Base-by-base conservation (phyloP, 2,113 vertebrate species). In the Chitala chitala region DNA sequence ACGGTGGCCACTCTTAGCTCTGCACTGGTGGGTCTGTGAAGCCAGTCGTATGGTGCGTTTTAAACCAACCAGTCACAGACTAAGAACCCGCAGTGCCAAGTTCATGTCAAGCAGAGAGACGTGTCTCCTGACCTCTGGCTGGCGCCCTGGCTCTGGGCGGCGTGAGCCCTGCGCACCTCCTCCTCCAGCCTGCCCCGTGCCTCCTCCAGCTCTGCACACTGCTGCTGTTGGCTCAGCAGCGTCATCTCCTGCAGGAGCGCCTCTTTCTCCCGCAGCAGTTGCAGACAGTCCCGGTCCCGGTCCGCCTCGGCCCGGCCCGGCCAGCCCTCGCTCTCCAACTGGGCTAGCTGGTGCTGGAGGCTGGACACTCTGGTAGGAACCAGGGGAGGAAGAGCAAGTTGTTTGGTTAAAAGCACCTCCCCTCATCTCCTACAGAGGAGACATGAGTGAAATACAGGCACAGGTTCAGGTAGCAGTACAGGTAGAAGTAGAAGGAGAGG, bases 211-310 rank as follows among this genome's bases (percentile, higher is more conserved):
- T 96, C 94, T 0, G 83, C 86, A 0, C 90, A 83, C 69, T 91
- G 86, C 46, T 91, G 91, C 84, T 96, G 94, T 84, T 94, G 93
- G 75, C 93, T 92, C 80, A 96, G 91, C 78, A 96, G 89, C 80
- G 93, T 94, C 69, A 99, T 22, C 84, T 99, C 96, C 82, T 98
- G 96, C 77, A 98, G 90, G 22, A 99, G 91, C 5, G 95, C 94
- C 78, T 99, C 96, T 82, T 99, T 99, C 87, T 99, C 97, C 1
- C 94, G 93, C 86, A 98, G 89, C 61, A 99, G 93, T 90, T 97
- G 95, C 87, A 98, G 81, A 85, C 91, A 95, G 89, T 97, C 96
- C 31, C 91, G 90, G 86, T 98, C 96, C 0, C 91, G 86, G 74
- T 92, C 91, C 0, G 93, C 95, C 81, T 99, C 97, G 0, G 93